phyloP scores from a whole-genome alignment of 2,888 invertebrate genomes.

The Bombylius discolor region DNA sequence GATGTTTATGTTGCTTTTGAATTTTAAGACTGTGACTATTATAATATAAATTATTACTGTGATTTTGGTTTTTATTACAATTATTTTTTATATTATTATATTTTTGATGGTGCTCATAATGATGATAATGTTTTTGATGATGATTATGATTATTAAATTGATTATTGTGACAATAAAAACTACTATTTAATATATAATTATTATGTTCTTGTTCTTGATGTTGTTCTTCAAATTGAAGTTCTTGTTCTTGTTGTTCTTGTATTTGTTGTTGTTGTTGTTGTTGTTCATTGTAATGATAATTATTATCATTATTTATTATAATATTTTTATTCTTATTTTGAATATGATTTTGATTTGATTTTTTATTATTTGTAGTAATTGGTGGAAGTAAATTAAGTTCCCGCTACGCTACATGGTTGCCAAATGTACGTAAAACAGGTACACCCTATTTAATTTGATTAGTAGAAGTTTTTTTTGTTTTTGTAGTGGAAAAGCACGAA shows the following conservation, averaged over 20 bases:
- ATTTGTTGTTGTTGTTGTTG: slow-evolving; percentile 17
- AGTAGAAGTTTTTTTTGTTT: too few species aligned
- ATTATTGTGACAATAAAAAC: too few species aligned
- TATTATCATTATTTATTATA: background rate
- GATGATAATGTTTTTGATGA: background rate
- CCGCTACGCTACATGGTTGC: slow-evolving; percentile 38
- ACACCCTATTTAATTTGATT: slow-evolving; percentile 25
- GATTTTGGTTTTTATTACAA: slow-evolving; percentile 8
- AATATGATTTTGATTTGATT: too few species aligned
- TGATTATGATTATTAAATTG: background rate
- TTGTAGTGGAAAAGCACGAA: too few species aligned
- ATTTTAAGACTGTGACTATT: background rate
- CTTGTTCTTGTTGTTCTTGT: too few species aligned
- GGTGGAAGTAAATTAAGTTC: slow-evolving; percentile 27
- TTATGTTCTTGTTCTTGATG: background rate
- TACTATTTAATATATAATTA: too few species aligned
- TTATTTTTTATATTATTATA: slow-evolving; percentile 19
- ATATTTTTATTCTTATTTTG: background rate
- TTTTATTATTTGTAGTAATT: background rate
- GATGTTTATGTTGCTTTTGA: slow-evolving; percentile 13
- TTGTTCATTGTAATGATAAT: slow-evolving; percentile 8
- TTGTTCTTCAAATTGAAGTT: background rate
- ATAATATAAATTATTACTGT: background rate
- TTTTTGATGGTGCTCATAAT: background rate
- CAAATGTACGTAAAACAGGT: slow-evolving; percentile 38